Percentiles rank a stretch among this genome's conserved stretches.
Evolutionary conservation across 1,140 invertebrate species (phyloP).

Genomic region (Carcinoscorpius rotundicauda): DNA sequence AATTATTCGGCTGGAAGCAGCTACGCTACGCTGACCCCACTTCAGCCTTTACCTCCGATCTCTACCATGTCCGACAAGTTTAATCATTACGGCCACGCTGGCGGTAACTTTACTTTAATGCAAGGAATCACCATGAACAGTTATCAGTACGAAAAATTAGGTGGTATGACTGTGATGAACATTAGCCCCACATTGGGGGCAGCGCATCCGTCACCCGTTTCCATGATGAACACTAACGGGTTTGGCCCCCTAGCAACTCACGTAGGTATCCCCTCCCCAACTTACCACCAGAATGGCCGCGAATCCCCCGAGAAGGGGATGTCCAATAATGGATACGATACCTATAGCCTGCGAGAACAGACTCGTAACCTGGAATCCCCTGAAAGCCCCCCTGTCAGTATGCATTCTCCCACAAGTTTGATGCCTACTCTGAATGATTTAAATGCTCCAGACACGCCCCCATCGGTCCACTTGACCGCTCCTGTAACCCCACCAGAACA

Average conservation of each 20-base stretch:
- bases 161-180: constrained; percentile 44
- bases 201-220: constrained; percentile 47
- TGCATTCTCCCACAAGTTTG: constrained; percentile 35
- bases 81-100: constrained; percentile 31
- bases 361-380: constrained; percentile 35
- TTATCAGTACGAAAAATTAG: constrained; percentile 31
- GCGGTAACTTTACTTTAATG: constrained; percentile 70
- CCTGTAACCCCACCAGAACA: constrained; percentile 29
- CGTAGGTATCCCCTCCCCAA: constrained; percentile 45
- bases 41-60: constrained; percentile 81
- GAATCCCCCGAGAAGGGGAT: constrained; percentile 44
- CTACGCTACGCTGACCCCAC: constrained; percentile 76
- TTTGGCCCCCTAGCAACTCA: constrained; percentile 31
- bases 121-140: constrained; percentile 36
- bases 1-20: constrained; percentile 37
- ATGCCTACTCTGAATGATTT: constrained; percentile 35
- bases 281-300: constrained; percentile 65
- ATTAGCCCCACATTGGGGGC: constrained; percentile 51
- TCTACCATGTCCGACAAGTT: constrained; percentile 89
- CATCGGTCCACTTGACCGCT: constrained; percentile 34
- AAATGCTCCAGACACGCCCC: constrained; percentile 42
- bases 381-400: constrained; percentile 32
- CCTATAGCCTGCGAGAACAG: constrained; percentile 42
- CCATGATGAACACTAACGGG: constrained; percentile 52
- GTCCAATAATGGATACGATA: constrained; percentile 49